phyloP scores from a whole-genome alignment of 1,140 invertebrate species.

The Elymnias hypermnestra region DNA sequence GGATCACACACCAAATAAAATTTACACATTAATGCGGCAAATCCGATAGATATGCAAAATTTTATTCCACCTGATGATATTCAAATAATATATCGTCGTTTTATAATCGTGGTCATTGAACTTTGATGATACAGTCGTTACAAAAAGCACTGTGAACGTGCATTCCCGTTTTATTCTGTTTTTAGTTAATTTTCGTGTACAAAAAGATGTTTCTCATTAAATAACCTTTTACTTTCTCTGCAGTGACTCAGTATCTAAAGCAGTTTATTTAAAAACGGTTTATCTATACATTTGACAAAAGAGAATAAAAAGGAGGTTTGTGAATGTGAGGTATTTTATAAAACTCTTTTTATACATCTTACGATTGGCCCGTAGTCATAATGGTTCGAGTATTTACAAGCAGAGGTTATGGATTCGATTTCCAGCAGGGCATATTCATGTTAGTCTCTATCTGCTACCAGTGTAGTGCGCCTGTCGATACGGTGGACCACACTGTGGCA shows the following conservation, averaged over 20 bases:
- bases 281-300: background rate
- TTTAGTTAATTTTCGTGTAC: constrained; percentile 14
- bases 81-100: constrained; percentile 26
- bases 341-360: too few species aligned
- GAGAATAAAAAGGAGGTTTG: too few species aligned
- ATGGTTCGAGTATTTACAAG: too few species aligned
- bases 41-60: constrained; percentile 65
- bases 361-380: too few species aligned
- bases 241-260: background rate
- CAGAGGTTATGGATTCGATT: too few species aligned
- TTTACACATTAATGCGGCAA: constrained; percentile 55
- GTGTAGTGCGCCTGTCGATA: too few species aligned
- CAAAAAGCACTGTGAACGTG: constrained; percentile 27
- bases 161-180: constrained; percentile 14
- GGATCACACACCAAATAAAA: constrained; percentile 30
- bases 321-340: too few species aligned
- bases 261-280: constrained; percentile 1
- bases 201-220: constrained; percentile 2
- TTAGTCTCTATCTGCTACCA: too few species aligned
- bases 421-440: too few species aligned
- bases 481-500: too few species aligned
- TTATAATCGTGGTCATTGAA: constrained; percentile 46
- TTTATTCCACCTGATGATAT: constrained; percentile 34
- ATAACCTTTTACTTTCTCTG: constrained; percentile 13
- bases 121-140: constrained; percentile 30